phyloP scores from a whole-genome alignment of 2,888 invertebrate genomes.

The Melinaea marsaeus region DNA sequence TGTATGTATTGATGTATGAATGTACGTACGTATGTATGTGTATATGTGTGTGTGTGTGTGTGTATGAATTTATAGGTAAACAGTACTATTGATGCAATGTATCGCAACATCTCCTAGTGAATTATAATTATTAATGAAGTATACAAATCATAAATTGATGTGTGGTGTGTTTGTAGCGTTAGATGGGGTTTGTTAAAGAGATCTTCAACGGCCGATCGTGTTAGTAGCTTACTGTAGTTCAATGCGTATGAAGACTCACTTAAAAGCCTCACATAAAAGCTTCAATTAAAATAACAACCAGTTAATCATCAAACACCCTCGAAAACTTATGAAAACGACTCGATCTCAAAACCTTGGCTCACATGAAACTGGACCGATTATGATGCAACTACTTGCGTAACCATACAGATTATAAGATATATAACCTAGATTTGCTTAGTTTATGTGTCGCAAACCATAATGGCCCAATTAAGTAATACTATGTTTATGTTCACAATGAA shows the following conservation, averaged over 20 bases:
- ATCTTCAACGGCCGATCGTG: too few relatives aligned
- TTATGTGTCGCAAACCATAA: constrained; percentile 26
- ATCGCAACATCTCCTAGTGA: constrained; percentile 20
- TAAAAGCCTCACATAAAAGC: not conserved
- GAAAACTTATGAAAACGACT: constrained; percentile 38
- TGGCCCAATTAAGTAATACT: constrained; percentile 15
- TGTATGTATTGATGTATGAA: constrained; percentile 43
- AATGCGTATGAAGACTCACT: not conserved
- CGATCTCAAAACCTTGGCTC: constrained; percentile 45
- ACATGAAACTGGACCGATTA: constrained; percentile 37
- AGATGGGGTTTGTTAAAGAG: not conserved
- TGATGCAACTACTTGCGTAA: constrained; percentile 44
- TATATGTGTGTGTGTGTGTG: constrained; percentile 31
- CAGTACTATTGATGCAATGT: constrained; percentile 27
- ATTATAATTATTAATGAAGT: constrained; percentile 16
- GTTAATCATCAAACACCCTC: constrained; percentile 14
- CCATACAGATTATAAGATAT: constrained; percentile 39
- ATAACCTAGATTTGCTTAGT: constrained; percentile 35
- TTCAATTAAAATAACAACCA: not conserved
- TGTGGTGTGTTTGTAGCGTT: not conserved
- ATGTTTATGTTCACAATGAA: not conserved
- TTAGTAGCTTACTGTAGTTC: too few relatives aligned
- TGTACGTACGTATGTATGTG: constrained; percentile 34
- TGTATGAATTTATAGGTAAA: constrained; percentile 36
- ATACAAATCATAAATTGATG: not conserved